Percentiles rank a stretch among this genome's conserved stretches.
Conservation (phyloP, 2,888 invertebrate genomes). For the Drosophila prolongata region DNA sequence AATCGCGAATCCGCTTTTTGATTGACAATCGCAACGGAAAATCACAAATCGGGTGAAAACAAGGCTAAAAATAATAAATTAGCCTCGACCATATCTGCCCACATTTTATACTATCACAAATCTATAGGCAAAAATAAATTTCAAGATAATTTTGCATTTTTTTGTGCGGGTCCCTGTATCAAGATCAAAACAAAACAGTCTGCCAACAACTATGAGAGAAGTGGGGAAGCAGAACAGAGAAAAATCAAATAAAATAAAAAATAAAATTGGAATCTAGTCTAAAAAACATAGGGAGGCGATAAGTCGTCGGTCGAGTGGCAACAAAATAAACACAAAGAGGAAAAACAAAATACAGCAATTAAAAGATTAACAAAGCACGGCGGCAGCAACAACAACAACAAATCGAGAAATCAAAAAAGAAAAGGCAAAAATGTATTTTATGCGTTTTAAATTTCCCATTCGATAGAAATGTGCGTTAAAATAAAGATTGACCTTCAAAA, state of each 20-base stretch:
- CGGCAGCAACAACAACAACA: constrained; percentile 22
- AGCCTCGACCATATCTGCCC: constrained; percentile 34
- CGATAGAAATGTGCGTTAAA: constrained; percentile 65
- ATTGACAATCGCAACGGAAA: constrained; percentile 34
- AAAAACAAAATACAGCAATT: constrained; percentile 70
- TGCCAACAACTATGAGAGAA: constrained; percentile 30
- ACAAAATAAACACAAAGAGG: constrained; percentile 61
- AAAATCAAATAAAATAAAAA: constrained; percentile 19
- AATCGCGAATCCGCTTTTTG: constrained; percentile 10
- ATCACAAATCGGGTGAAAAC: constrained; percentile 55
- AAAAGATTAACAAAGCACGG: constrained; percentile 71
- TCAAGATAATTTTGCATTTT: constrained; percentile 44
- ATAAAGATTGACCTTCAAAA: constrained; percentile 76
- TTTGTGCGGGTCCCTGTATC: constrained; percentile 57
- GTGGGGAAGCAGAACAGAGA: constrained; percentile 7
- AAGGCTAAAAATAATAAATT: constrained; percentile 63
- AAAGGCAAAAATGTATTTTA: constrained; percentile 57
- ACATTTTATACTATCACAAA: constrained; percentile 23
- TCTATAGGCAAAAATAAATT: constrained; percentile 51
- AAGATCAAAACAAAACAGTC: constrained; percentile 65
- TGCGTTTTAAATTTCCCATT: constrained; percentile 77
- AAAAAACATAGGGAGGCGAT: constrained; percentile 72
- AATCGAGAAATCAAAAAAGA: constrained; percentile 32
- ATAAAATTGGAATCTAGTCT: constrained; percentile 51
- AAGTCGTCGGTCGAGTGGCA: constrained; percentile 65